Base-by-base conservation (phyloP, 1,140 invertebrate genomes). In the Lucilia sericata region DNA sequence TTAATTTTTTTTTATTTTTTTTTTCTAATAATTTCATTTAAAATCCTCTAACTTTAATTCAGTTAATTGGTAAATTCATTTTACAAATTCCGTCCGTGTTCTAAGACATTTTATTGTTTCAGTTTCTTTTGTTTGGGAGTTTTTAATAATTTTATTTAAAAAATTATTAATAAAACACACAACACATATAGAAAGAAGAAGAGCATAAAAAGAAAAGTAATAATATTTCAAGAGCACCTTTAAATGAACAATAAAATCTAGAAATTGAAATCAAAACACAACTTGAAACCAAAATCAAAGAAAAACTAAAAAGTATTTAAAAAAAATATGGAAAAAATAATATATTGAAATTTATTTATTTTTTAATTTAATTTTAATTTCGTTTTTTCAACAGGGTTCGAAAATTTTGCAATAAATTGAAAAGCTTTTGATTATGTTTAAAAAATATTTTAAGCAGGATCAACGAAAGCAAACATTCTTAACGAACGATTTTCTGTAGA, bases 181-280 rank as follows among this genome's bases (percentile, higher is more conserved):
- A 30, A 30, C 25, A 30, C 3, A 30, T 10, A n/a, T n/a, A n/a
- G n/a, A n/a, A n/a, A n/a, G n/a, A n/a, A 70, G 65, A 70, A 70
- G n/a, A 7, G 55, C 25, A 30, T 2, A 30, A 30, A 60, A 60
- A 36, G 36, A 14, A 12, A 75, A n/a, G 5, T 42, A 47, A 19
- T 78, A 80, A 80, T 80, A 49, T 80, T 80, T 80, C 30, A 80
- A 80, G 76, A 80, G 76, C 76, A 80, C 76, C 76, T 80, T 80
- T 49, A 80, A 80, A 80, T 80, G 76, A 80, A 80, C 76, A 80
- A 80, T 80, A 80, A 80, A 21, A 51, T 80, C 21, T 80, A 80
- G 42, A 80, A 80, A 80, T 80, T 80, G 42, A 49, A 80, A 80
- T 80, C 42, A 80, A 80, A 70, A 76, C 74, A 76, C 30, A 80